Percentiles rank a stretch among this genome's conserved stretches.
Conservation (phyloP, 2,113 vertebrate genomes). For the Notarius lentiginosus region DNA sequence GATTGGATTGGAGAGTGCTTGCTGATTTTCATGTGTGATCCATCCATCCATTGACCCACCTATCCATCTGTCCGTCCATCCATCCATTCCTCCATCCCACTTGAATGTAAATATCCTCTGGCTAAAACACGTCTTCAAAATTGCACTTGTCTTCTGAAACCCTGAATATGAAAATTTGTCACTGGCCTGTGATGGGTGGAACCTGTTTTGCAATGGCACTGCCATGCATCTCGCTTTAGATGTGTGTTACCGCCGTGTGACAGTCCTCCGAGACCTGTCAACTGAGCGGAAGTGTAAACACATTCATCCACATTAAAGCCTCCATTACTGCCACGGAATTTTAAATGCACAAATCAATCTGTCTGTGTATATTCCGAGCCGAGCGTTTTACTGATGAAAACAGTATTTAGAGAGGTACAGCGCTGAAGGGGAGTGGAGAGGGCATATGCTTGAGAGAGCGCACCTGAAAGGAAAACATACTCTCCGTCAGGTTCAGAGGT, state of each 20-base stretch:
- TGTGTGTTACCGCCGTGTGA: slow-evolving; percentile 34
- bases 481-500: slow-evolving; percentile 33
- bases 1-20: slow-evolving; percentile 70
- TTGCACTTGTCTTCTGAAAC: slow-evolving; percentile 3
- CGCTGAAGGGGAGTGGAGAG: neutral
- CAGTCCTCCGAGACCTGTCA: slow-evolving; percentile 42
- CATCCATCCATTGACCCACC: neutral
- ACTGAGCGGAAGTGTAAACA: slow-evolving; percentile 43
- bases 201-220: slow-evolving; percentile 39
- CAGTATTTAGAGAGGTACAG: slow-evolving; percentile 21
- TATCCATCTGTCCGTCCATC: neutral
- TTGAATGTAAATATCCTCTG: neutral
- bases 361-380: slow-evolving; percentile 29
- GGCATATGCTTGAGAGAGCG: neutral
- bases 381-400: slow-evolving; percentile 38
- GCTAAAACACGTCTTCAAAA: slow-evolving; percentile 6
- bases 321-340: slow-evolving; percentile 44
- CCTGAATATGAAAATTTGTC: slow-evolving; percentile 38
- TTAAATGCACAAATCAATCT: slow-evolving; percentile 51
- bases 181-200: slow-evolving; percentile 37
- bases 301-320: slow-evolving; percentile 50
- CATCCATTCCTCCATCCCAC: neutral
- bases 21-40: slow-evolving; percentile 55
- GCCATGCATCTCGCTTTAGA: slow-evolving; percentile 36
- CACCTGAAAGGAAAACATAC: neutral